Evolutionary conservation across 2,888 invertebrate genomes (phyloP).

Genomic region (Nymphalis c-album): DNA sequence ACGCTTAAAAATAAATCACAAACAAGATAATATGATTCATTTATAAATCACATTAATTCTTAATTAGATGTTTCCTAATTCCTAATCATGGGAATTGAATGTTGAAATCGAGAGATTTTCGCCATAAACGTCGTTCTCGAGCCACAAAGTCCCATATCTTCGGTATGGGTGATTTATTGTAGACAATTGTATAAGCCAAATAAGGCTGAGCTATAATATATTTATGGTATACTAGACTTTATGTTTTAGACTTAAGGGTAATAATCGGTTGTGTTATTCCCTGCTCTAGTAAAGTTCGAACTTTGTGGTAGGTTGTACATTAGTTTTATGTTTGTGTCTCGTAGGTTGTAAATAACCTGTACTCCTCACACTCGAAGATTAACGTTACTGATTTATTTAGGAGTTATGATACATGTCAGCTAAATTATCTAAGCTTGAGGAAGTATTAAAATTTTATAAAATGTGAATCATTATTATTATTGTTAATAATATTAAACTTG

Average conservation of each 20-base stretch:
- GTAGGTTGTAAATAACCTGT: slow-evolving; percentile 69
- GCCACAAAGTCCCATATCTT: slow-evolving; percentile 39
- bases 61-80: slow-evolving; percentile 34
- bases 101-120: slow-evolving; percentile 66
- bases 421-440: slow-evolving; percentile 34
- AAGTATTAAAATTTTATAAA: slow-evolving; percentile 5
- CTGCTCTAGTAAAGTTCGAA: slow-evolving; percentile 14
- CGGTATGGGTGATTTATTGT: slow-evolving; percentile 60
- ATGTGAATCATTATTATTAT: background rate
- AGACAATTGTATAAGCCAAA: slow-evolving; percentile 49
- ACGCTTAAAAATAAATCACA: slow-evolving; percentile 8
- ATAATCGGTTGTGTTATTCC: slow-evolving; percentile 3
- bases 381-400: slow-evolving; percentile 70
- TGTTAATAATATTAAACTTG: too few relatives aligned
- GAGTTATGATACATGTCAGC: slow-evolving; percentile 62
- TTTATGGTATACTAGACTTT: slow-evolving; percentile 6
- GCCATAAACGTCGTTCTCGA: slow-evolving; percentile 59
- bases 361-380: slow-evolving; percentile 53
- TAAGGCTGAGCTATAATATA: background rate
- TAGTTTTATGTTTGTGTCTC: slow-evolving; percentile 73
- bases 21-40: slow-evolving; percentile 3
- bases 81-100: slow-evolving; percentile 59
- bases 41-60: slow-evolving; percentile 16
- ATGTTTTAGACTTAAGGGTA: background rate
- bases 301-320: slow-evolving; percentile 44